Base-by-base conservation (phyloP, 1,140 invertebrate genomes). In the Trichoplusia ni region DNA sequence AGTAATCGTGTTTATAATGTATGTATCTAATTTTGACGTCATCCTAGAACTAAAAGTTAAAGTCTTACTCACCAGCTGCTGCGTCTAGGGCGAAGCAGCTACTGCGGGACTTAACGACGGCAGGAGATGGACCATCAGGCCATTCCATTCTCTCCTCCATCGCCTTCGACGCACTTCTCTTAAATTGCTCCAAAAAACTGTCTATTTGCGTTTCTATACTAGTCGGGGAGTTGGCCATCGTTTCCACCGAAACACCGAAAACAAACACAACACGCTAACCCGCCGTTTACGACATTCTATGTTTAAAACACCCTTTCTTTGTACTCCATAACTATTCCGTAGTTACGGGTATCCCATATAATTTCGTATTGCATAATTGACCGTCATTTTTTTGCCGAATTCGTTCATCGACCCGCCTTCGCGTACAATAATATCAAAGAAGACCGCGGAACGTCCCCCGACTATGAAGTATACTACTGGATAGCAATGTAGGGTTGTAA, bases 181-280 rank as follows among this genome's bases (percentile, higher is more conserved):
- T 95, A 80, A 95, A 95, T 77, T 95, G 94, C 90, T 95, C 95
- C 81, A 95, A 90, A 87, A 96, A 95, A 90, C 93, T 94, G 92
- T 96, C 95, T 87, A 96, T 95, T 90, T 95, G 94, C 68, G 93
- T 94, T 89, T 95, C 95, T 81, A 95, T 94, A 63, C 92, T 94
- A 64, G 92, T 93, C 69, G 94, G 93, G 69, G 94, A 94, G 78
- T 88, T 92, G 68, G 93, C 93, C 93, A 94, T 94, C 76, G 82
- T 86, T 81, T 81, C 77, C 81, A 87, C 80, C 81, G 81, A 84
- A 81, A 84, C 79, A 86, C 82, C 79, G 69, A 85, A 86, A 87
- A 87, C 85, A 87, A 86, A 90, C 82, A 86, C 79, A 75, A 79
- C 67, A 76, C 71, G 47, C 25, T 73, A 69, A 56, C 56, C 61